phyloP scores from a whole-genome alignment of 2,113 vertebrate genomes.

The Hucho hucho region DNA sequence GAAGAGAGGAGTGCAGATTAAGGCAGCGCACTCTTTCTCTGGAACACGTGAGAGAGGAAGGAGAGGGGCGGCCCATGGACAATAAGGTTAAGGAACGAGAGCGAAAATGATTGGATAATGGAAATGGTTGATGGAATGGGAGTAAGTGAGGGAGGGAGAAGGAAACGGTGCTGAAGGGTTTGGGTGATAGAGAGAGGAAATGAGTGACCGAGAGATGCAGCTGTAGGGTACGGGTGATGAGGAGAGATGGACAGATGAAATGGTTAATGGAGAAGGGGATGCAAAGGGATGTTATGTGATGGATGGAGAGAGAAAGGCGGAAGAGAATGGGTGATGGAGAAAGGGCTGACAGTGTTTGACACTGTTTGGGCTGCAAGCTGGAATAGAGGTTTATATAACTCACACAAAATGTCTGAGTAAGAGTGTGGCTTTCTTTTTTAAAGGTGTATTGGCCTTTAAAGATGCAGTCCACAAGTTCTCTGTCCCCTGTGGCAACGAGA shows the following conservation, averaged over 20 bases:
- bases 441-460: too few species aligned
- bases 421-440: too few species aligned
- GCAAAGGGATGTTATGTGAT: neutral
- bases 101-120: neutral
- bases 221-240: neutral
- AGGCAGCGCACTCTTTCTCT: neutral
- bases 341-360: conserved; percentile 5
- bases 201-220: conserved; percentile 11
- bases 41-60: neutral
- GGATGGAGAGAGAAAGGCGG: neutral
- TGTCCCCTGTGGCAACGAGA: neutral
- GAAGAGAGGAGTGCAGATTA: neutral
- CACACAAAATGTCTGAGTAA: neutral
- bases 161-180: neutral
- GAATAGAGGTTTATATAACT: neutral
- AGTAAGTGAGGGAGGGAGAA: neutral
- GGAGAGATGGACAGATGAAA: neutral
- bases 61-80: neutral
- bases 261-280: neutral
- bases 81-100: neutral
- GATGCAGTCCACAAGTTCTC: neutral
- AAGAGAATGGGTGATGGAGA: conserved; percentile 1
- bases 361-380: conserved; percentile 5
- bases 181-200: neutral
- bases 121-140: neutral